Base-by-base conservation (phyloP, 2,113 vertebrate species). In the Toxotes chatareus region DNA sequence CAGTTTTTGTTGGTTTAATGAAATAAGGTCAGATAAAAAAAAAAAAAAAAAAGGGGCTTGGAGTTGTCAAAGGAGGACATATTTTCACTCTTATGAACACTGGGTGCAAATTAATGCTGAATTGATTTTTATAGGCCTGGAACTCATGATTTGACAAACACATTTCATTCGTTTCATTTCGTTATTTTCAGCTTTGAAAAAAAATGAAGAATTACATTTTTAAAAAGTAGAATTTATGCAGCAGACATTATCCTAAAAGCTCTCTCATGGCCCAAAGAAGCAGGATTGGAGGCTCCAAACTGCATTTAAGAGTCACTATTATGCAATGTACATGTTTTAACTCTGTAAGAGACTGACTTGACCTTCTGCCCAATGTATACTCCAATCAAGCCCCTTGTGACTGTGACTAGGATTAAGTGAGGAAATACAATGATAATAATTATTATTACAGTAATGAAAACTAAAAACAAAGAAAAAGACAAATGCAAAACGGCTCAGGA, bases 21-120 rank as follows among this genome's bases (percentile, higher is more conserved):
- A 77, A 80, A 80, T 38, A 61, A 65, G 59, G 68, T 64, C 73
- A 42, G 9, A 55, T 11, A n/a, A n/a, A n/a, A n/a, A n/a, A n/a
- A 27, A 27, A 27, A 27, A 55, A 63, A 84, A 36, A 57, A 31
- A 19, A 7, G 59, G 36, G 8, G 40, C 31, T 63, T 56, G 31
- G 70, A 47, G 59, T 51, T 56, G 3, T n/a, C 46, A 73, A 79
- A 76, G 67, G 34, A 78, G 69, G 38, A 27, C 40, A 44, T 32
- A n/a, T 49, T 70, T 71, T 66, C n/a, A 51, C 42, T 66, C 51
- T 38, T 3, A 16, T 49, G n/a, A 68, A 79, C 61, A 65, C 60
- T 72, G 42, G 21, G 53, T 34, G 53, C 51, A n/a, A 47, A 7
- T 36, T 56, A 34, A 34, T 61, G 57, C 68, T 12, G 21, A 76